Conservation (phyloP, 2,888 invertebrate genomes). For the Matsumyia berberina region DNA sequence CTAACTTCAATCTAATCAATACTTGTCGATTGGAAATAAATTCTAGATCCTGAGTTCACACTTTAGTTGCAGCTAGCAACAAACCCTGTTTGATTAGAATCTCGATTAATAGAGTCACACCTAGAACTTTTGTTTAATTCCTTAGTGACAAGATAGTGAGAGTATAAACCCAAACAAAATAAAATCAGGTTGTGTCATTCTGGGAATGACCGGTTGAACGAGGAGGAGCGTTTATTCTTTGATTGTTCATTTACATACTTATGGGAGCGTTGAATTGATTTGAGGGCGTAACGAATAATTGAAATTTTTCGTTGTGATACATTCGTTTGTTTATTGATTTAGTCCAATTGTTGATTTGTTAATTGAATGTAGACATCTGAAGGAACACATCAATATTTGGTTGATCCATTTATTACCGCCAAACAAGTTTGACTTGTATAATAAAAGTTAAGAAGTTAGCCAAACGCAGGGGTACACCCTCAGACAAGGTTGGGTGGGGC, state of each 20-base stretch:
- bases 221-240: background rate
- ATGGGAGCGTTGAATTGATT: conserved; percentile 8
- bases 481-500: too few species aligned
- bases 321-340: background rate
- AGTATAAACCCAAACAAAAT: background rate
- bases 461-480: background rate
- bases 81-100: conserved; percentile 18
- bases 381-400: background rate
- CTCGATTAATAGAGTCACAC: conserved; percentile 2
- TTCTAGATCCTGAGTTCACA: background rate
- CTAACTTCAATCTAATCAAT: conserved; percentile 7
- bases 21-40: background rate
- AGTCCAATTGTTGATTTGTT: background rate
- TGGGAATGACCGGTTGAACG: conserved; percentile 6
- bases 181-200: background rate
- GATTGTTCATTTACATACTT: background rate
- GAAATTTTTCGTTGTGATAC: too few species aligned
- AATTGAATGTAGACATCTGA: background rate
- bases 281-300: conserved; percentile 3
- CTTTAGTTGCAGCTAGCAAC: conserved; percentile 17
- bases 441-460: conserved; percentile 2
- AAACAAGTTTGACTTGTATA: conserved; percentile 3
- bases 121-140: background rate
- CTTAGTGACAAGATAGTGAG: conserved; percentile 5
- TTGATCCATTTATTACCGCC: background rate